Percentiles rank a stretch among this genome's conserved stretches.
These are phyloP conservation scores for Trachythela sp. DNA, from an alignment of 64 coral and sea anemone genomes.

Conservation along the genomic window DNA sequence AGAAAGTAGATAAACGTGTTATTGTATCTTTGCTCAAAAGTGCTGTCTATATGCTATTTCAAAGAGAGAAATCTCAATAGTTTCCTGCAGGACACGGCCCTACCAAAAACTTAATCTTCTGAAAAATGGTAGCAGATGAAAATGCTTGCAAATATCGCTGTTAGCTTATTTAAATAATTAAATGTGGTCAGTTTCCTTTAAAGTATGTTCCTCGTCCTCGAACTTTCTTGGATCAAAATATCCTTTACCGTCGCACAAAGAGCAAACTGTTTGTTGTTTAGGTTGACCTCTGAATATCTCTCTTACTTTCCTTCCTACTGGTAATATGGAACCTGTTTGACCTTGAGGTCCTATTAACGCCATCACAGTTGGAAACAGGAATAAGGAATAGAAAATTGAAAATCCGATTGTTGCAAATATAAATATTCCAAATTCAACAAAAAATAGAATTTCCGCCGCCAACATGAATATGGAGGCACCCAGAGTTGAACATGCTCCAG, in stretches of 20 bases:
- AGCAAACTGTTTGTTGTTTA: background rate
- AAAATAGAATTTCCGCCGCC: background rate
- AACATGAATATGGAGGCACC: background rate
- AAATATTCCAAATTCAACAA: conserved; percentile 3
- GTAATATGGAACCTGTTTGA: background rate
- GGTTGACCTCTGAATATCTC: background rate
- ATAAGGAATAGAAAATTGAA: background rate
- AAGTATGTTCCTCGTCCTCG: background rate
- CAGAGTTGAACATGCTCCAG: background rate
- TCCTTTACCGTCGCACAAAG: background rate
- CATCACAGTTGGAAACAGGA: background rate
- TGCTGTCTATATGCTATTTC: no score
- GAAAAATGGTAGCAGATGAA: no score
- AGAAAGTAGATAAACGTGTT: no score
- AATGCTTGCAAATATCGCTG: no score
- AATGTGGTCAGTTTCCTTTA: background rate
- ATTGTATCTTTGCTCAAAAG: no score
- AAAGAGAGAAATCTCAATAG: no score
- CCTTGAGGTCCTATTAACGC: background rate
- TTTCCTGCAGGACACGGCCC: no score
- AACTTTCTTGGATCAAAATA: background rate
- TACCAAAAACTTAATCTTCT: no score
- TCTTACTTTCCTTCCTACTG: background rate
- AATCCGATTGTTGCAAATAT: background rate
- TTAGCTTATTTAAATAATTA: no score